Evolutionary conservation across 2,797 vertebrate genomes (phyloP).

Genomic region (Catharus ustulatus): DNA sequence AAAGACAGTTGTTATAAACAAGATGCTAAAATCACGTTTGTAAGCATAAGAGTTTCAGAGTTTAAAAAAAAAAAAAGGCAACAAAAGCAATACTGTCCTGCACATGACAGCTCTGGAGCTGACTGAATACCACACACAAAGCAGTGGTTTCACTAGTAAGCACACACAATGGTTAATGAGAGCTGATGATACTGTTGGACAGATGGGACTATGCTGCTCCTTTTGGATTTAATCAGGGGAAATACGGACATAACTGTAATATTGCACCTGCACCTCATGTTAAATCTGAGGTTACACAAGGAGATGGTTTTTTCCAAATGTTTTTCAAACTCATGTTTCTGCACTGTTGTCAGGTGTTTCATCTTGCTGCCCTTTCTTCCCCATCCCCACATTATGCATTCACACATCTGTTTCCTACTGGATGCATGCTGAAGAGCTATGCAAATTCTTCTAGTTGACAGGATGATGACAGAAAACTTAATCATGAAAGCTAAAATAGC

Average conservation of each 20-base stretch:
- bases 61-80: background rate
- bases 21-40: background rate
- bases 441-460: background rate
- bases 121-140: background rate
- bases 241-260: background rate
- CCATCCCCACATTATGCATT: background rate
- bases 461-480: background rate
- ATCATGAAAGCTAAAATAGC: background rate
- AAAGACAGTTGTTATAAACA: background rate
- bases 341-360: background rate
- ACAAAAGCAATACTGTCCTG: background rate
- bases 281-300: background rate
- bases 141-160: background rate
- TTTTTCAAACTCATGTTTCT: background rate
- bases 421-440: background rate
- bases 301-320: background rate
- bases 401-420: fast-evolving
- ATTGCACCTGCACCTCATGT: background rate
- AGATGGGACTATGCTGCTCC: background rate
- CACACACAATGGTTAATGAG: background rate
- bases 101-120: background rate
- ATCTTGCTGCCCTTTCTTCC: background rate
- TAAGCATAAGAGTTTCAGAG: background rate
- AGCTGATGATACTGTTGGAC: background rate
- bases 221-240: background rate